A percentile compares a stretch with the other conserved stretches of the same genome.
phyloP scores from a whole-genome alignment of 2,113 vertebrate species.

The Platichthys stellatus region DNA sequence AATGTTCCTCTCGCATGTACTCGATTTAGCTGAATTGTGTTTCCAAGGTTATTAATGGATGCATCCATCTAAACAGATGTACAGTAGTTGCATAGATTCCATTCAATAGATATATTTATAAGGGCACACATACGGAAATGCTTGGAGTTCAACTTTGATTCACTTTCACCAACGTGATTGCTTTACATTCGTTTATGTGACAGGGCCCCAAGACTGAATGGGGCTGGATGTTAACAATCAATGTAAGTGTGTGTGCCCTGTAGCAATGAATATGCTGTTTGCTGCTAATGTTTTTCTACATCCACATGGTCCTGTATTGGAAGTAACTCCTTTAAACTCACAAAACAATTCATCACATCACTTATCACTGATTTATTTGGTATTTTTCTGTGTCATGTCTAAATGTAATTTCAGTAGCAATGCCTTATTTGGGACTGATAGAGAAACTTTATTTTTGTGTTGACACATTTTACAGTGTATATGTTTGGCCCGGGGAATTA shows the following conservation, averaged over 20 bases:
- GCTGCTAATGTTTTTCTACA: background rate
- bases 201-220: no score
- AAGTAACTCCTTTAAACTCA: constrained; percentile 4
- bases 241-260: background rate
- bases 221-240: background rate
- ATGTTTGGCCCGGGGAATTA: constrained; percentile 12
- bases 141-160: no score
- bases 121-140: no score
- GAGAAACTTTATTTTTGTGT: background rate
- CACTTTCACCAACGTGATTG: no score
- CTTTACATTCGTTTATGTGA: no score
- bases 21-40: constrained; percentile 4
- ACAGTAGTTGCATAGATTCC: no score
- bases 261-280: constrained; percentile 16
- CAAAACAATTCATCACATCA: constrained; percentile 12
- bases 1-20: constrained; percentile 31
- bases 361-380: background rate
- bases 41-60: constrained; percentile 3
- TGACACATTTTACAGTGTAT: constrained; percentile 1
- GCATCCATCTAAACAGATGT: background rate
- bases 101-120: no score
- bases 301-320: background rate
- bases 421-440: constrained; percentile 30
- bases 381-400: constrained; percentile 19
- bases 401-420: constrained; percentile 35